Conservation (phyloP, 2,888 invertebrate genomes). For the Pasiphila rectangulata region DNA sequence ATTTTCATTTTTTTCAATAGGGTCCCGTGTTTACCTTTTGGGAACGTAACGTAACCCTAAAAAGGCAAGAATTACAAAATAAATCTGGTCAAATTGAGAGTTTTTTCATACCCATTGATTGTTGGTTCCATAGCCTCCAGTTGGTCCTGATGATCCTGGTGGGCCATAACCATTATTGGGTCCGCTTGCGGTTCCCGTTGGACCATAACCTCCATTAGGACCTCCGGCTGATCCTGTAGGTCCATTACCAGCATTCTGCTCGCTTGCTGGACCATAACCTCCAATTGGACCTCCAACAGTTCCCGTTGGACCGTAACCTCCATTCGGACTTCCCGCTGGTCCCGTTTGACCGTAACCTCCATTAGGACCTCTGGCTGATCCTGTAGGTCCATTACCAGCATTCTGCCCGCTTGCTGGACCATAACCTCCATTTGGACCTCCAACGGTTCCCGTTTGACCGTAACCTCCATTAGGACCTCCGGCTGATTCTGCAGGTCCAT, state of each 20-base stretch:
- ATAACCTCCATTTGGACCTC: constrained; percentile 4
- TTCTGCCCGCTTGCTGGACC: constrained; percentile 5
- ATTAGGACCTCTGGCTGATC: constrained; percentile 1
- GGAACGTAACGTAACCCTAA: no score
- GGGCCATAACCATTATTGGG: constrained; percentile 1
- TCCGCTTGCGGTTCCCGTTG: constrained; percentile 4
- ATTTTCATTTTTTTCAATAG: no score
- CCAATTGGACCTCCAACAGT: constrained; percentile 9
- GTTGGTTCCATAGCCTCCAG: constrained; percentile 21
- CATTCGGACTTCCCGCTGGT: constrained; percentile 1
- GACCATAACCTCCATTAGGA: background rate
- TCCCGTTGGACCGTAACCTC: constrained; percentile 9
- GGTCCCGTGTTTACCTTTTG: no score
- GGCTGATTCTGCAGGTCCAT: background rate
- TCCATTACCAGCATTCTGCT: constrained; percentile 3
- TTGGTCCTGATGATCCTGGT: constrained; percentile 3
- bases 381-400: constrained; percentile 15
- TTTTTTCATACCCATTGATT: constrained; percentile 43
- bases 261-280: constrained; percentile 13
- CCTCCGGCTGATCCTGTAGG: constrained; percentile 10
- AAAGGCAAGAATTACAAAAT: no score
- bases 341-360: constrained; percentile 8
- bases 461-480: constrained; percentile 4
- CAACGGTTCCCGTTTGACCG: background rate
- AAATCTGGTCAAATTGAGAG: no score